Base-by-base conservation (phyloP, 2,113 vertebrate genomes). In the Protobothrops flavoviridis region DNA sequence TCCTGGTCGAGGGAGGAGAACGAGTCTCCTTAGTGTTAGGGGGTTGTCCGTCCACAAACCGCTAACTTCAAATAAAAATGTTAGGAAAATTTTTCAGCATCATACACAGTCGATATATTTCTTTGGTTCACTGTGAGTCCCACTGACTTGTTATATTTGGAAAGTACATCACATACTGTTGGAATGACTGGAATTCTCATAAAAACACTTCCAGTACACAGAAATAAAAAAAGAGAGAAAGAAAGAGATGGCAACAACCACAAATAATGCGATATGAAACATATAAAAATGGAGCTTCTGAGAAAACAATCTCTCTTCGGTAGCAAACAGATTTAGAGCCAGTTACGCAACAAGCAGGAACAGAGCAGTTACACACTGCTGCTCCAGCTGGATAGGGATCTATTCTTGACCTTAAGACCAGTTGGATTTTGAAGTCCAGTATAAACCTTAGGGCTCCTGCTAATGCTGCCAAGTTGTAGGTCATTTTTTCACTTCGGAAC, bases 111-210 rank as follows among this genome's bases (percentile, higher is more conserved):
- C 53, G 81, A 86, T 59, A 13, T 48, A 90, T 93, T 90, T 64
- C 74, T 64, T 57, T 64, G 39, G 56, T 39, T 93, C 64, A 50
- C 48, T 87, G 29, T 50, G 24, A 56, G 93, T 50, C 87, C 48
- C 93, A 90, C 86, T 53, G 87, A 92, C 90, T 94, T 95, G 91
- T 94, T 95, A 94, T 94, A 85, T 69, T 94, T 94, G 94, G 95
- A 95, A 93, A 93, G 55, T 7, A 53, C n/a, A 87, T 61, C 91
- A 91, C 85, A 87, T 56, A 74, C 39, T 91, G 89, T 57, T 59
- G 87, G 91, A 89, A 57, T 91, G 53, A 93, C 85, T 85, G 39
- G 90, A 93, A 91, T 90, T 74, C 59, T 93, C 86, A 91, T 93
- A 93, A 94, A 95, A 95, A 94, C 93, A 94, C 55, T 39, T 88